These are phyloP conservation scores for Chesias legatella DNA, from an alignment of 2,888 invertebrate genomes.

Conservation along the genomic window DNA sequence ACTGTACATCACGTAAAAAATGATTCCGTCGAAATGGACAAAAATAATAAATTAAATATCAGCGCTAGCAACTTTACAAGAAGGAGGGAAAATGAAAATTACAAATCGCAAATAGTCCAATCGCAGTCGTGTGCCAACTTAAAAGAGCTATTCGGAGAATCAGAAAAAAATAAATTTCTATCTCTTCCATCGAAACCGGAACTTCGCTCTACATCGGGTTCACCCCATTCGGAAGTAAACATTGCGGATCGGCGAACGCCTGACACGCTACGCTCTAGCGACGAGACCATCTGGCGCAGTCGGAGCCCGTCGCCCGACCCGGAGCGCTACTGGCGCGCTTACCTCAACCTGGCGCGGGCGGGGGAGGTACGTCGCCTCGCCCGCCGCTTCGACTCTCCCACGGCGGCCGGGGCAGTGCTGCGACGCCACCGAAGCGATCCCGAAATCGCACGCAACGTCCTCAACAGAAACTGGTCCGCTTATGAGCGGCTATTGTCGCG, in stretches of 20 bases:
- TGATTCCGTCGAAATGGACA: constrained; percentile 71
- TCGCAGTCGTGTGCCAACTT: constrained; percentile 87
- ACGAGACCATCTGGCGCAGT: constrained; percentile 84
- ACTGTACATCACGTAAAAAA: constrained; percentile 78
- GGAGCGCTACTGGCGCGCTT: constrained; percentile 84
- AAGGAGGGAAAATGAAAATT: constrained; percentile 39
- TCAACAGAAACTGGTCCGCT: constrained; percentile 72
- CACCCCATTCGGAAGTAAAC: constrained; percentile 75
- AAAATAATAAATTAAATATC: constrained; percentile 35
- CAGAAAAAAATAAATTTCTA: constrained; percentile 80
- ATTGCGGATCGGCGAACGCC: constrained; percentile 69
- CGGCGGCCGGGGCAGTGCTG: constrained; percentile 73
- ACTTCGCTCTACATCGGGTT: constrained; percentile 72
- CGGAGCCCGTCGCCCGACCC: constrained; percentile 88
- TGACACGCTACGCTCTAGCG: constrained; percentile 81
- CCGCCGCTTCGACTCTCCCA: constrained; percentile 87
- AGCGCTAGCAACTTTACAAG: constrained; percentile 18
- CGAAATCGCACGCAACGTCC: constrained; percentile 83
- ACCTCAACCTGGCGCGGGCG: constrained; percentile 85
- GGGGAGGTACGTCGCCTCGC: constrained; percentile 90
- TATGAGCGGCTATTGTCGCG: constrained; percentile 58
- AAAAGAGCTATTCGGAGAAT: constrained; percentile 91
- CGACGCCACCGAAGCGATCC: constrained; percentile 89
- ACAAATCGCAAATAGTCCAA: constrained; percentile 61
- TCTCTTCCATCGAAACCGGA: constrained; percentile 74